Percentiles rank a stretch among this genome's conserved stretches.
Evolutionary conservation across 2,888 invertebrate genomes (phyloP).

Genomic region (Machimus atricapillus): DNA sequence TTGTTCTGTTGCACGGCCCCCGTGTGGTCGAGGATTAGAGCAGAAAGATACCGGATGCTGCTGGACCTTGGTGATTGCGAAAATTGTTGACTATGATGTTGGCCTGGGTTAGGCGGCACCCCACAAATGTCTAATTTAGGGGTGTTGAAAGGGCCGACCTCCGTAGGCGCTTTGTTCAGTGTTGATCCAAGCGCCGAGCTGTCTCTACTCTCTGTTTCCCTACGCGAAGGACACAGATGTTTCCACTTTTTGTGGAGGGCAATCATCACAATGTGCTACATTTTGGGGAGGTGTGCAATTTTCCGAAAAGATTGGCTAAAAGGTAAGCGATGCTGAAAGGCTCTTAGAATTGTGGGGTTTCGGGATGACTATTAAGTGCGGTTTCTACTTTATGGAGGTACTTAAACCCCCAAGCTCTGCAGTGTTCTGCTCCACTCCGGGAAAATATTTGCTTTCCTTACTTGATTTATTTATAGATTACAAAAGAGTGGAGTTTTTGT

Average conservation of each 20-base stretch:
- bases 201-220: background rate
- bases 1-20: background rate
- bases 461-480: background rate
- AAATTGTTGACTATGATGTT: background rate
- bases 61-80: background rate
- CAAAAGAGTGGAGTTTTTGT: background rate
- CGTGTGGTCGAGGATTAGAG: background rate
- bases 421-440: background rate
- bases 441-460: background rate
- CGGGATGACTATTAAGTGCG: conserved; percentile 3
- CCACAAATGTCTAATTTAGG: background rate
- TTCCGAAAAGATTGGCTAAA: background rate
- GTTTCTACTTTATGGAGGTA: conserved; percentile 7
- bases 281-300: background rate
- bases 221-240: background rate
- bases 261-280: background rate
- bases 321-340: background rate
- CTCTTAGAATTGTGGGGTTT: background rate
- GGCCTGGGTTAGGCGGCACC: background rate
- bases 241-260: background rate
- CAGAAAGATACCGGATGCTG: background rate
- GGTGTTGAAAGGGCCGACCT: background rate
- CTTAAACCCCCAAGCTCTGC: background rate
- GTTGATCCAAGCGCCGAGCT: background rate
- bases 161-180: background rate